These are phyloP conservation scores for Epinephelus malabaricus DNA, from an alignment of 2,797 vertebrate species.

Conservation along the genomic window DNA sequence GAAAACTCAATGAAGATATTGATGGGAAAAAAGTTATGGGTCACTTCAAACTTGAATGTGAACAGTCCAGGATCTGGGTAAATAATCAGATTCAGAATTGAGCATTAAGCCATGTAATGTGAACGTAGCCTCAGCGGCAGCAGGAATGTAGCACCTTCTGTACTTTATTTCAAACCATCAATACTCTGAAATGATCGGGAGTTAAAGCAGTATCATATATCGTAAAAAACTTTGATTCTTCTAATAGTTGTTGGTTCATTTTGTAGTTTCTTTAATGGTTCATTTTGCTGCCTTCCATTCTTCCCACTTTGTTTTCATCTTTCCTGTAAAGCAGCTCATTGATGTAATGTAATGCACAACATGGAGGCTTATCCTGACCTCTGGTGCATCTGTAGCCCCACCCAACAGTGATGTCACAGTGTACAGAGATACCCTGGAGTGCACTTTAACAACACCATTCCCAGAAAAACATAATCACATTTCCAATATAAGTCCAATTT, in stretches of 20 bases:
- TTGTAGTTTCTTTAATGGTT: no score
- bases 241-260: no score
- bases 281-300: neutral
- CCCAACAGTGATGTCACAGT: no score
- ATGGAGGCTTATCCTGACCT: neutral
- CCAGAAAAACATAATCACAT: neutral
- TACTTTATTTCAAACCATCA: neutral
- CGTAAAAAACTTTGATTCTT: no score
- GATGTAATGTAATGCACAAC: neutral
- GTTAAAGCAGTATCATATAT: neutral
- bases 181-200: neutral
- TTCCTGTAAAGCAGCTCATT: neutral
- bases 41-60: no score
- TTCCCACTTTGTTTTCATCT: neutral
- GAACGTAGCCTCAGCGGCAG: neutral
- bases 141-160: neutral
- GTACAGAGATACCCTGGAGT: no score
- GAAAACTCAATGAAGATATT: no score
- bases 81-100: no score
- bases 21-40: no score
- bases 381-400: no score
- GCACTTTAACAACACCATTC: neutral
- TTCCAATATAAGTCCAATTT: neutral
- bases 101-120: no score
- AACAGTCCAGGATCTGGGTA: no score